Base-by-base conservation (phyloP, 1,140 invertebrate genomes). In the Asobara japonica region DNA sequence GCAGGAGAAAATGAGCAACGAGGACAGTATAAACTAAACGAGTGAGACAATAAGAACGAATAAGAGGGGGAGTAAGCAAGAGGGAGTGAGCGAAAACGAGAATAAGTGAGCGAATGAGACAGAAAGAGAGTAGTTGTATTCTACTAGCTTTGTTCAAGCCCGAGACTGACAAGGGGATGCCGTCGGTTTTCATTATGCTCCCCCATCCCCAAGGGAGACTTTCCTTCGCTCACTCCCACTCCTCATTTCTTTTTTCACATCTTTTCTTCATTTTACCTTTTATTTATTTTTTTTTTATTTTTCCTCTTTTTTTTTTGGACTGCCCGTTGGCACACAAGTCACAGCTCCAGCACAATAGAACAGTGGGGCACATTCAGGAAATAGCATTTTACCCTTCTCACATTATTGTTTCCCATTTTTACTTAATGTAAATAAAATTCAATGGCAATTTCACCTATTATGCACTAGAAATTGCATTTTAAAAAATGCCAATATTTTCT, bases 111-210 rank as follows among this genome's bases (percentile, higher is more conserved):
- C 11, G 31, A 36, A 36, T 36, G 31, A 36, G 11, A 36, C 5
- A n/a, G n/a, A n/a, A n/a, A n/a, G n/a, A 33, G 18, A 60, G 56
- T 16, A 48, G 45, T 64, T 66, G 36, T 66, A 27, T 66, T 41
- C 41, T 22, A 45, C 18, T 71, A 16, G 69, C 69, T 71, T 71
- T 71, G 69, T 71, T 64, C 33, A 56, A 48, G 2, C 18, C 36
- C 48, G 11, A 30, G 30, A 62, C 38, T 61, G 48, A 66, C 41
- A 45, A 66, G 65, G 22, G 65, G 33, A 45, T 20, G 5, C 30
- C 65, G 30, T 36, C 65, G 33, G 65, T 38, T 66, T 66, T 66
- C 65, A 66, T 66, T 66, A 66, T 25, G 20, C 36, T 27, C n/a
- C 33, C 33, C 22, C n/a, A 56, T 10, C 25, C 51, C 22, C 22